phyloP scores from a whole-genome alignment of 1,140 invertebrate genomes.

The Orius insidiosus region DNA sequence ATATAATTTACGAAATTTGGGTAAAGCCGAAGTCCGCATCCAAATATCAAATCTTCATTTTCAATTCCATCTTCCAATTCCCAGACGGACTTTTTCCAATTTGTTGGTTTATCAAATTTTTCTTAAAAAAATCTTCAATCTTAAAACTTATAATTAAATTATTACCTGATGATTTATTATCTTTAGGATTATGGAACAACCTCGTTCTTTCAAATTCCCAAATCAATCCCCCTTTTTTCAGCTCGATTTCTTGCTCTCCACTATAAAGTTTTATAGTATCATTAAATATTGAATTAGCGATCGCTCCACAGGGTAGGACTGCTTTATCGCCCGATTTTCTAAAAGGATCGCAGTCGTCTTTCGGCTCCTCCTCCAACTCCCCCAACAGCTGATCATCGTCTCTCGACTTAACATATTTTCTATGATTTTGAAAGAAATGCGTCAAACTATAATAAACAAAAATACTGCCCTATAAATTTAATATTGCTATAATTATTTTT shows the following conservation, averaged over 20 bases:
- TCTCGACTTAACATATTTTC: slow-evolving; percentile 92
- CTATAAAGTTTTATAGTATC: slow-evolving; percentile 1
- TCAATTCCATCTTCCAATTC: slow-evolving; percentile 78
- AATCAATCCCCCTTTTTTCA: slow-evolving; percentile 77
- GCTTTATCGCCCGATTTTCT: slow-evolving; percentile 32
- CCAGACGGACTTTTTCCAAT: slow-evolving; percentile 69
- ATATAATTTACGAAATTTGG: slow-evolving; percentile 89
- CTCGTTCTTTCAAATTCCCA: slow-evolving; percentile 90
- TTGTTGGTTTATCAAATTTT: slow-evolving; percentile 45
- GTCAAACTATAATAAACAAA: slow-evolving; percentile 95
- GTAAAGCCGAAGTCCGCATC: slow-evolving; percentile 94
- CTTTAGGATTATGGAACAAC: slow-evolving; percentile 83
- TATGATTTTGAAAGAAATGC: slow-evolving; percentile 98
- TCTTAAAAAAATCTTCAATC: slow-evolving; percentile 28
- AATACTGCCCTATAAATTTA: slow-evolving; percentile 48
- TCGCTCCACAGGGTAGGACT: slow-evolving; percentile 94
- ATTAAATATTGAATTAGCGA: slow-evolving; percentile 95
- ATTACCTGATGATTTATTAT: too few species aligned
- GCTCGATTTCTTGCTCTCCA: slow-evolving; percentile 30
- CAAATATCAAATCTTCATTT: slow-evolving; percentile 97
- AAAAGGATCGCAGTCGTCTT: slow-evolving; percentile 65
- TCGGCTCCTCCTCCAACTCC: slow-evolving; percentile 36
- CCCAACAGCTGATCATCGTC: slow-evolving; percentile 91
- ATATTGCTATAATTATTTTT: too few species aligned
- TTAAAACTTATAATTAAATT: too few species aligned